These are phyloP conservation scores for Mus spretus DNA, from an alignment of 2,797 vertebrate species.

Conservation along the genomic window DNA sequence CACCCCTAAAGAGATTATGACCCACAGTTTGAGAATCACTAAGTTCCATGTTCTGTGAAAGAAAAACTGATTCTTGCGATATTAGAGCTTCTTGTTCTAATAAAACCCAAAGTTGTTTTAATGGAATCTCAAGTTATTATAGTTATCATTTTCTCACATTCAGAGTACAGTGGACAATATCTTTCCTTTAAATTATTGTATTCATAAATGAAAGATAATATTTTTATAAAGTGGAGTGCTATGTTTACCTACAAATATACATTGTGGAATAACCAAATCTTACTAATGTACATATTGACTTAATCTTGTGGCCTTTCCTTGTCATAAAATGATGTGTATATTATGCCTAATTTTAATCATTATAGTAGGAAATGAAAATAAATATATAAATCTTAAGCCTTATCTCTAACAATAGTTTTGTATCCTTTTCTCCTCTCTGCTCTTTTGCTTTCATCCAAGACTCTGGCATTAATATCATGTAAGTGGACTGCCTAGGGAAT, in stretches of 20 bases:
- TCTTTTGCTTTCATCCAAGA: too few species aligned
- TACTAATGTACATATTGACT: neutral
- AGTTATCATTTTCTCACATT: neutral
- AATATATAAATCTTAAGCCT: neutral
- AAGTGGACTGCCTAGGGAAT: neutral
- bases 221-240: neutral
- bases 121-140: neutral
- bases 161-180: neutral
- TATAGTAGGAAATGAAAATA: too few species aligned
- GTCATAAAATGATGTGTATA: neutral
- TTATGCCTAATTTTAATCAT: neutral
- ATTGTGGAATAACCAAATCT: neutral
- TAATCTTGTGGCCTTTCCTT: neutral
- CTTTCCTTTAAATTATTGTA: neutral
- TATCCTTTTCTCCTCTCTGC: neutral
- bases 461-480: neutral
- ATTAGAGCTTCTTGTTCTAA: neutral
- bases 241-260: neutral
- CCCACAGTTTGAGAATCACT: neutral
- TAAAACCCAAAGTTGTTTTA: constrained; percentile 1
- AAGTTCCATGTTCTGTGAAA: neutral
- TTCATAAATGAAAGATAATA: neutral
- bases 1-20: neutral
- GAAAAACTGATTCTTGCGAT: neutral
- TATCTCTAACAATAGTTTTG: neutral